phyloP scores from a whole-genome alignment of 2,113 vertebrate species.

The Chloropsis cyanopogon region DNA sequence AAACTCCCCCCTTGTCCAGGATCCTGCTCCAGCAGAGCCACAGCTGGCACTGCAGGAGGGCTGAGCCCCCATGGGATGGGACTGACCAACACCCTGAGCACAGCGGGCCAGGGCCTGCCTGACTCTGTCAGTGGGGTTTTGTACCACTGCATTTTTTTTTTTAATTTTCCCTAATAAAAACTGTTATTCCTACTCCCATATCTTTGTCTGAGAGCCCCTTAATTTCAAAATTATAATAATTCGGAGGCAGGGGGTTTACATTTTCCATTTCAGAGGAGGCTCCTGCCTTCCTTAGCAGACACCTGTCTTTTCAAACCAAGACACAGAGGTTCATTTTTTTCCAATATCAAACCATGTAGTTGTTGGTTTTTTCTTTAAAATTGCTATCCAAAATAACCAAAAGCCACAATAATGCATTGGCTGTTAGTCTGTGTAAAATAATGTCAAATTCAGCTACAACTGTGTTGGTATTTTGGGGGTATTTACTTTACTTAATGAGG shows the following conservation, averaged over 20 bases:
- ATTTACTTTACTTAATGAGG: slow-evolving; percentile 66
- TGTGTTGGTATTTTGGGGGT: not conserved
- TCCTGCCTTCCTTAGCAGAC: not conserved
- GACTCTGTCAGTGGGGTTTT: not conserved
- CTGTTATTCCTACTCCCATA: not conserved
- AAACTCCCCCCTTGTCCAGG: not conserved
- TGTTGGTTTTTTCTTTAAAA: not conserved
- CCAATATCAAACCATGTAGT: not conserved
- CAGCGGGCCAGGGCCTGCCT: fast-evolving
- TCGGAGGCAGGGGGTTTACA: not conserved
- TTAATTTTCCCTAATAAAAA: not conserved
- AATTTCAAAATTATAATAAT: not conserved
- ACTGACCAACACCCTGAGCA: not conserved
- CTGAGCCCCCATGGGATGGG: not conserved
- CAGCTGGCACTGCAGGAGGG: not conserved
- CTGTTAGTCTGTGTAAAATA: not conserved
- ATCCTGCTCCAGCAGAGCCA: not conserved
- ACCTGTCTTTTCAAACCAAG: not conserved
- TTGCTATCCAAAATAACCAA: not conserved
- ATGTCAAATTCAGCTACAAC: not conserved
- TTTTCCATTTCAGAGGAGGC: not conserved
- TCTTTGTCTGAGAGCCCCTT: not conserved
- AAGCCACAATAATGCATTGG: not conserved
- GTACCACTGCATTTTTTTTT: not conserved
- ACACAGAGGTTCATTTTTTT: not conserved